phyloP scores from a whole-genome alignment of 2,888 invertebrate genomes.

The Subacronicta megacephala region DNA sequence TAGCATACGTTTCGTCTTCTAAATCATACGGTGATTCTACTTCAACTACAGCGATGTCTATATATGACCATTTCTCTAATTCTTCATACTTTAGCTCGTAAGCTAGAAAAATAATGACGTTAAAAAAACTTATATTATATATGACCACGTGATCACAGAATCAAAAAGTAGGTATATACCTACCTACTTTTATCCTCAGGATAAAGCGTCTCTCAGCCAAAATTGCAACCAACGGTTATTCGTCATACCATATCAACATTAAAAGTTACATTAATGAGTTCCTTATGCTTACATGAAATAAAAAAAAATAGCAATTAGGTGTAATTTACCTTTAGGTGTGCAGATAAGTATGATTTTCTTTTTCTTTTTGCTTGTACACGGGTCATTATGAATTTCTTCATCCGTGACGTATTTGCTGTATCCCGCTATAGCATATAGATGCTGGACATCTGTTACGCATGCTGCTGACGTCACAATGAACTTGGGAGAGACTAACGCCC shows the following conservation, averaged over 20 bases:
- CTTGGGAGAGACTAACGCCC: conserved; percentile 16
- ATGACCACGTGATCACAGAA: no score
- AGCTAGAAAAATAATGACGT: conserved; percentile 51
- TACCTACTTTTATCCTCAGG: no score
- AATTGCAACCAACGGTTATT: no score
- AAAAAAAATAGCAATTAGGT: no score
- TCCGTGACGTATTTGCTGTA: conserved; percentile 13
- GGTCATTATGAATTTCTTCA: not conserved
- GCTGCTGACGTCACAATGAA: conserved; percentile 39
- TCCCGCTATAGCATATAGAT: conserved; percentile 38
- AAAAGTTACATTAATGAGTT: no score
- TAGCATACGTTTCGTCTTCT: conserved; percentile 15
- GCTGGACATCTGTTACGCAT: conserved; percentile 24
- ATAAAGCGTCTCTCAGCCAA: no score
- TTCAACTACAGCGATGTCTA: conserved; percentile 69
- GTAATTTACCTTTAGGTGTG: conserved; percentile 15
- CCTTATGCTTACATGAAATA: no score
- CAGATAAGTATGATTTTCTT: conserved; percentile 29
- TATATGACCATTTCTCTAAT: conserved; percentile 63
- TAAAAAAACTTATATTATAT: no score
- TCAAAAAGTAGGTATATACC: no score
- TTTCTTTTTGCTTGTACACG: conserved; percentile 18
- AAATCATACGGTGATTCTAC: conserved; percentile 66
- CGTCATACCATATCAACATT: no score
- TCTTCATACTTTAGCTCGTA: conserved; percentile 59